A percentile compares a stretch with the other conserved stretches of the same genome.
phyloP scores from a whole-genome alignment of 2,113 vertebrate genomes.

The Ranitomeya imitator region DNA sequence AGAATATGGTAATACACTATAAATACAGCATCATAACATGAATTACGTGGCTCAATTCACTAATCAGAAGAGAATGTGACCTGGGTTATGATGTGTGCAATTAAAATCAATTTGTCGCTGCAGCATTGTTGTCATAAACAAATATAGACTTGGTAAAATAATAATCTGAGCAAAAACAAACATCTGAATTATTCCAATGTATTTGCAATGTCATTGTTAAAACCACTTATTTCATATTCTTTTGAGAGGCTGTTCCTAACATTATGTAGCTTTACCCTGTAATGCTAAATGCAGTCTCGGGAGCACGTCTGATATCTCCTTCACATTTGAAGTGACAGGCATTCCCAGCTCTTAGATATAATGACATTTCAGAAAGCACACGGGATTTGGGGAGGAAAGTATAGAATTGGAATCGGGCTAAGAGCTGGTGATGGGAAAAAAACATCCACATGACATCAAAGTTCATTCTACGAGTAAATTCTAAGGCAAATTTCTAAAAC shows the following conservation, averaged over 20 bases:
- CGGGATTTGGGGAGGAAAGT: slow-evolving; percentile 25
- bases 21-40: neutral
- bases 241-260: neutral
- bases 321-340: slow-evolving; percentile 52
- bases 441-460: neutral
- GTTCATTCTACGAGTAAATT: neutral
- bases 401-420: slow-evolving; percentile 18
- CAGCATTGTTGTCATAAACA: neutral
- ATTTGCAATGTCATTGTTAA: slow-evolving; percentile 2
- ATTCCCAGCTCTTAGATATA: slow-evolving; percentile 44
- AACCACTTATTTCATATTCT: slow-evolving; percentile 1
- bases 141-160: neutral
- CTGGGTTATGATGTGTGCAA: neutral
- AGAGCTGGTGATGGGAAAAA: neutral
- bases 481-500: neutral
- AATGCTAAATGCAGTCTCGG: slow-evolving; percentile 49
- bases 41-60: neutral
- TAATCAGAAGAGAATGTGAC: neutral
- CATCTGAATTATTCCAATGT: neutral
- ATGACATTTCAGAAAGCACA: slow-evolving; percentile 49
- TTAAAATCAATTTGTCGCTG: neutral
- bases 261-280: slow-evolving; percentile 23
- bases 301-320: slow-evolving; percentile 46
- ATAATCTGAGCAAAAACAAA: neutral
- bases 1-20: neutral